Evolutionary conservation across 1,140 invertebrate genomes (phyloP), one percentile per base, ranked within the genome.

Genomic region (Lordiphosa clarofinis): DNA sequence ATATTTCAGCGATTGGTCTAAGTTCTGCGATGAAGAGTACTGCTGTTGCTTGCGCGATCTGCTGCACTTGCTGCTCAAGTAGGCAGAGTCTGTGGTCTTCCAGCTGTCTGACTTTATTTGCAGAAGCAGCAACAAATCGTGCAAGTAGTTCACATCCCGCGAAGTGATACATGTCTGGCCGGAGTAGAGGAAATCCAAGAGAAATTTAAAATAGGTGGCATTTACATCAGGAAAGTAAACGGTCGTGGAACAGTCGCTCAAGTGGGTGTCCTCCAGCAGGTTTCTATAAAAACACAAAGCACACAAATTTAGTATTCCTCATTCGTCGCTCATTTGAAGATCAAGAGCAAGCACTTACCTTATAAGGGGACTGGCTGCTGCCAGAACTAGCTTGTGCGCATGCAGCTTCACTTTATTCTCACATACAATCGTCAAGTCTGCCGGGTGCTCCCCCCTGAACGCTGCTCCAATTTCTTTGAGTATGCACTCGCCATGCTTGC

Each of bases 401-500:
- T 92, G 92, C 4, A 95, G 90, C 62, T 93, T 91, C 48, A 93
- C 93, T 75, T 90, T 91, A 89, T 94, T 94, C 89, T 95, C 94
- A 89, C 95, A 96, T 38, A 95, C 92, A 68, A 96, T 92, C 61
- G 93, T 93, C 88, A 96, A 92, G 90, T 96, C 95, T 24, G 95
- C 94, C 89, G 94, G 94, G 88, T 94, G 92, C 86, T 95, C 94
- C 54, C 94, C 94, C 75, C 93, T 91, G 90, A 95, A 95, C 91
- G 94, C 95, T 75, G 94, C 93, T 81, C 94, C 94, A 88, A 96
- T 94, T 91, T 96, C 95, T 86, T 94, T 94, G 88, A 95, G 93
- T 91, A 96, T 93, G 89, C 94, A 95, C 90, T 94, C 94, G 91
- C 95, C 94, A 92, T 96, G 95, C 91, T 96, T 96, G 90, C 94